phyloP scores from a whole-genome alignment of 2,888 invertebrate genomes.

The Timema cristinae region DNA sequence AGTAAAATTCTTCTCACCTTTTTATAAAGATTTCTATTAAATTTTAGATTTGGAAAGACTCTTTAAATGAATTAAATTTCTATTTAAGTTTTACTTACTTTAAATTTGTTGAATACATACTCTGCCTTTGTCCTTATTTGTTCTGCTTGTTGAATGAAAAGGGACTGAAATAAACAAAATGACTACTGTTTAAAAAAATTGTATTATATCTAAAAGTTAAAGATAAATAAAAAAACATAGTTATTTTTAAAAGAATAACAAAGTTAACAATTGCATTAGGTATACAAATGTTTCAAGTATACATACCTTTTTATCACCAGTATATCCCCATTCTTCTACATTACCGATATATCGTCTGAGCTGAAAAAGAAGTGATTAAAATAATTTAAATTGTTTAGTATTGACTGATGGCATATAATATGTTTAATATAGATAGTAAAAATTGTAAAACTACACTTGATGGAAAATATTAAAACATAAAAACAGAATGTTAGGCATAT shows the following conservation, averaged over 20 bases:
- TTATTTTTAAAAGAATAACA: slow-evolving; percentile 19
- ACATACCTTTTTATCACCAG: slow-evolving; percentile 49
- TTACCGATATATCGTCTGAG: slow-evolving; percentile 67
- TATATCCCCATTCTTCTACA: slow-evolving; percentile 66
- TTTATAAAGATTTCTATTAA: no score
- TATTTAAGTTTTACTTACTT: slow-evolving; percentile 41
- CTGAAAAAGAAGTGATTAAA: neutral
- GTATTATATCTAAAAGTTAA: neutral
- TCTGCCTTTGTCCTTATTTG: slow-evolving; percentile 67
- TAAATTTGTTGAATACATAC: slow-evolving; percentile 54
- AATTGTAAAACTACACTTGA: neutral
- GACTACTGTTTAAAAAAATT: neutral
- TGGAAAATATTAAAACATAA: no score
- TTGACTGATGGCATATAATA: neutral
- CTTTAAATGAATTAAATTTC: no score
- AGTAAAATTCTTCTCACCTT: no score
- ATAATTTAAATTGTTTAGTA: neutral
- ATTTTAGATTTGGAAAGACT: no score
- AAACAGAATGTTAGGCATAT: no score
- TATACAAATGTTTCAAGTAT: no score
- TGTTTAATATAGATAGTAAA: neutral
- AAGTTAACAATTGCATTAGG: no score
- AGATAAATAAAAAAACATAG: slow-evolving; percentile 1
- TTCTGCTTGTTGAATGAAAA: slow-evolving; percentile 65
- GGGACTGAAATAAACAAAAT: slow-evolving; percentile 37